Evolutionary conservation across 2,113 vertebrate genomes (phyloP).

Genomic region (Semnornis frantzii): DNA sequence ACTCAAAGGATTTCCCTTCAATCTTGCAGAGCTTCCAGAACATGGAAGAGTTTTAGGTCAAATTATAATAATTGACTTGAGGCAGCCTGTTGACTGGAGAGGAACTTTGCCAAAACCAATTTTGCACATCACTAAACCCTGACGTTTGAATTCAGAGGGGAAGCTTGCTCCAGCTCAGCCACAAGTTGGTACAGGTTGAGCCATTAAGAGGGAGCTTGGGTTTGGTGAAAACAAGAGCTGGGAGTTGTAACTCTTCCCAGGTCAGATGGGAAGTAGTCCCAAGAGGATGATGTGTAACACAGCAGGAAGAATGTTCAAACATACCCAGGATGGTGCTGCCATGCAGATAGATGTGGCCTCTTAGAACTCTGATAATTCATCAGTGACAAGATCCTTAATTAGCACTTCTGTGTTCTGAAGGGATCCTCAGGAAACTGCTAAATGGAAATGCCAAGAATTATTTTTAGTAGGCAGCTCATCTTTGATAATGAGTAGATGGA

Average conservation of each 20-base stretch:
- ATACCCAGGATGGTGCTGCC: neutral
- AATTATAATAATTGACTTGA: constrained; percentile 64
- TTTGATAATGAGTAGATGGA: neutral
- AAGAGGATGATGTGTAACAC: neutral
- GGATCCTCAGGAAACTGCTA: neutral
- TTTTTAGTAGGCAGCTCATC: neutral
- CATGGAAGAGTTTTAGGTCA: constrained; percentile 48
- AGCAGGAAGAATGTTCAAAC: constrained; percentile 30
- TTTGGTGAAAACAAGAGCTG: constrained; percentile 10
- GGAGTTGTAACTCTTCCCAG: neutral
- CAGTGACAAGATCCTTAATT: neutral
- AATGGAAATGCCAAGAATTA: neutral
- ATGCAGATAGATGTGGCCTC: neutral
- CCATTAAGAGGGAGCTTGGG: neutral
- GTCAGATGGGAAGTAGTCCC: neutral
- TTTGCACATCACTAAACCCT: constrained; percentile 52
- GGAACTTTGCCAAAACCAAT: constrained; percentile 43
- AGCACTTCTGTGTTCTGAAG: neutral
- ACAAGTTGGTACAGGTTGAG: constrained; percentile 57
- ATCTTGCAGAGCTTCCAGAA: constrained; percentile 32
- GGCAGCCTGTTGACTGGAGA: constrained; percentile 34
- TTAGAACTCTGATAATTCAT: constrained; percentile 25
- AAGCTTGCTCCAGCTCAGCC: constrained; percentile 36
- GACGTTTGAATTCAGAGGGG: constrained; percentile 12
- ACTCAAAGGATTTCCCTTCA: constrained; percentile 55